phyloP scores from a whole-genome alignment of 2,113 vertebrate species.

The Egretta garzetta region DNA sequence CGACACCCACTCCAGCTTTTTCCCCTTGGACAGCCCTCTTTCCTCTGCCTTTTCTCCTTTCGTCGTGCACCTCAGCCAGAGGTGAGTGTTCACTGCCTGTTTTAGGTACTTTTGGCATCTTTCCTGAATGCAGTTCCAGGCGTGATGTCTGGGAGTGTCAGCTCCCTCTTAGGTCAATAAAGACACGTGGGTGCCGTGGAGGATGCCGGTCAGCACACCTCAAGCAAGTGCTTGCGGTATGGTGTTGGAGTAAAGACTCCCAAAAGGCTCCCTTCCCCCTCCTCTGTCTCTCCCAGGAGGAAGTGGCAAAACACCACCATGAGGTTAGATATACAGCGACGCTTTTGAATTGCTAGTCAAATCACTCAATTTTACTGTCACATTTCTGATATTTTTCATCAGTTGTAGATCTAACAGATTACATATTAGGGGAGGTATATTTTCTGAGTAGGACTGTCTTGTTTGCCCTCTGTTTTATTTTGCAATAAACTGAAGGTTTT shows the following conservation, averaged over 20 bases:
- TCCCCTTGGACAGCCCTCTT: neutral
- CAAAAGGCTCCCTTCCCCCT: neutral
- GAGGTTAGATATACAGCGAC: neutral
- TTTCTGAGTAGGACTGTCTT: neutral
- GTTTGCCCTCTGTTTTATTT: neutral
- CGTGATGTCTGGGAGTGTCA: neutral
- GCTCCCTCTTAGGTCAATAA: neutral
- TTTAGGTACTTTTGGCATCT: neutral
- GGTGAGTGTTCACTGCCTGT: neutral
- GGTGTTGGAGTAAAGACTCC: neutral
- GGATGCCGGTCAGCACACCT: neutral
- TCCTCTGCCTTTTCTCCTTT: neutral
- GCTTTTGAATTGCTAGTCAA: neutral
- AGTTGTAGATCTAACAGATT: neutral
- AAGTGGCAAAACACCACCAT: neutral
- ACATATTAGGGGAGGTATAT: neutral
- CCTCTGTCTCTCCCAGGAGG: neutral
- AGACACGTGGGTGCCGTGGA: neutral
- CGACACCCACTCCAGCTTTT: neutral
- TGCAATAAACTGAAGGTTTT: neutral
- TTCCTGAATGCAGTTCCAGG: neutral
- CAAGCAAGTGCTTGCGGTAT: neutral
- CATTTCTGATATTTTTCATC: neutral
- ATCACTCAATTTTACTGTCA: neutral
- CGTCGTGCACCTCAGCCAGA: neutral